Evolutionary conservation across 2,888 invertebrate species (phyloP).

Genomic region (Pachymerium ferrugineum): DNA sequence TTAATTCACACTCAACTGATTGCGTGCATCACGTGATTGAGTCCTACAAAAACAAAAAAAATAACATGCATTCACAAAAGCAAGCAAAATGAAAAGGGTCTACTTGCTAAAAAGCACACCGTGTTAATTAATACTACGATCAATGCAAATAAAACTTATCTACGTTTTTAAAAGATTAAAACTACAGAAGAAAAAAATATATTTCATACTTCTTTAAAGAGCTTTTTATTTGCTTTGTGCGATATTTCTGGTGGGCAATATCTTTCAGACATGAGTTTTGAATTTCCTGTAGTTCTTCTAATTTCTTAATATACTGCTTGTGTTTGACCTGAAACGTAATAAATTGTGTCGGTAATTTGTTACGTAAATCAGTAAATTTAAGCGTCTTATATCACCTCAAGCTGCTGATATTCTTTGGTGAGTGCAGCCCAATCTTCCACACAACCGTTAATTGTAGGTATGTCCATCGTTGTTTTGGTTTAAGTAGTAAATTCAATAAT

Average conservation of each 20-base stretch:
- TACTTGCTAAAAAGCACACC: no score
- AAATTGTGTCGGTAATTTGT: not conserved
- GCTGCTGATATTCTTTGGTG: constrained; percentile 66
- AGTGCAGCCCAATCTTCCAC: constrained; percentile 75
- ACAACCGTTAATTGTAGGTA: constrained; percentile 47
- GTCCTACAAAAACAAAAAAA: constrained; percentile 30
- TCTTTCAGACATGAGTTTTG: constrained; percentile 84
- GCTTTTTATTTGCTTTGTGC: constrained; percentile 72
- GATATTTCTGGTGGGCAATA: constrained; percentile 84
- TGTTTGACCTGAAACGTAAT: constrained; percentile 60
- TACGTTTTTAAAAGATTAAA: constrained; percentile 12
- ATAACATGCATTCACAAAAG: not conserved
- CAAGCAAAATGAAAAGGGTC: not conserved
- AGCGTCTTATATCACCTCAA: constrained; percentile 56
- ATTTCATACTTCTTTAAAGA: constrained; percentile 70
- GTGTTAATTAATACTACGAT: not conserved
- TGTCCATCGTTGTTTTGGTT: constrained; percentile 21
- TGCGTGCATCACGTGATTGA: constrained; percentile 9
- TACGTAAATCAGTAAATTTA: not conserved
- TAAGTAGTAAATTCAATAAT: not conserved
- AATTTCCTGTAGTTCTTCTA: constrained; percentile 74
- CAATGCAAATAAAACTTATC: not conserved
- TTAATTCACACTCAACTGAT: not conserved
- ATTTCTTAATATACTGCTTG: constrained; percentile 73
- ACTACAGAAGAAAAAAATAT: not conserved